Conservation (phyloP, 2,888 invertebrate species). For the Synergus umbraculus region DNA sequence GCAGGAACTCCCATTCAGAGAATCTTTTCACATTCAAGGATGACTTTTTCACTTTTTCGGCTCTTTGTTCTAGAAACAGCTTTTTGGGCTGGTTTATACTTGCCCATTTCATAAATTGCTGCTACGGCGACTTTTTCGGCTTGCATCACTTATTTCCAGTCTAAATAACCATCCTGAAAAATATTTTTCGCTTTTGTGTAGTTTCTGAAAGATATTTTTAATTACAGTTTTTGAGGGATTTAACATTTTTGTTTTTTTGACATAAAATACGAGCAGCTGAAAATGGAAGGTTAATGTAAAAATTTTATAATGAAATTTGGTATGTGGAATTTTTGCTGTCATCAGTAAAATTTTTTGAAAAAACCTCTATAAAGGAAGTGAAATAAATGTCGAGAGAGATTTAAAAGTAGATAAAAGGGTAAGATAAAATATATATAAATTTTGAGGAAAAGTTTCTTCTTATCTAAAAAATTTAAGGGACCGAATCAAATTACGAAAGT, state of each 20-base stretch:
- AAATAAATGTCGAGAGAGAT: not conserved
- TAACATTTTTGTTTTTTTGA: not conserved
- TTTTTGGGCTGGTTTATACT: conserved; percentile 33
- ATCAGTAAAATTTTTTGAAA: not conserved
- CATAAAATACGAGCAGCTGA: too few species aligned
- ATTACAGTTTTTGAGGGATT: not conserved
- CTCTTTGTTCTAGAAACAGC: conserved; percentile 38
- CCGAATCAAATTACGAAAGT: conserved; percentile 7
- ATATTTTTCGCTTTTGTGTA: not conserved
- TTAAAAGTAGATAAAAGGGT: not conserved
- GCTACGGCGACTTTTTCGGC: not conserved
- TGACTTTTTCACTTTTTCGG: conserved; percentile 15
- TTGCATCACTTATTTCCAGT: not conserved
- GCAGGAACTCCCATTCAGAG: conserved; percentile 1
- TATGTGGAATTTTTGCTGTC: too few species aligned
- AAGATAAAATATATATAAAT: not conserved
- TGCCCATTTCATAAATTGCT: conserved; percentile 31
- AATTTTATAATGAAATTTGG: too few species aligned
- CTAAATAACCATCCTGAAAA: not conserved
- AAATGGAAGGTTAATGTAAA: not conserved
- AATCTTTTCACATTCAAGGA: not conserved
- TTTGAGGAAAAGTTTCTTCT: not conserved
- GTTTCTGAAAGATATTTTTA: not conserved
- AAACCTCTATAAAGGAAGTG: not conserved
- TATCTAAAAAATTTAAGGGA: conserved; percentile 11